These are phyloP conservation scores for Sebastes vulpes DNA, from an alignment of 2,797 vertebrate species.

Conservation along the genomic window DNA sequence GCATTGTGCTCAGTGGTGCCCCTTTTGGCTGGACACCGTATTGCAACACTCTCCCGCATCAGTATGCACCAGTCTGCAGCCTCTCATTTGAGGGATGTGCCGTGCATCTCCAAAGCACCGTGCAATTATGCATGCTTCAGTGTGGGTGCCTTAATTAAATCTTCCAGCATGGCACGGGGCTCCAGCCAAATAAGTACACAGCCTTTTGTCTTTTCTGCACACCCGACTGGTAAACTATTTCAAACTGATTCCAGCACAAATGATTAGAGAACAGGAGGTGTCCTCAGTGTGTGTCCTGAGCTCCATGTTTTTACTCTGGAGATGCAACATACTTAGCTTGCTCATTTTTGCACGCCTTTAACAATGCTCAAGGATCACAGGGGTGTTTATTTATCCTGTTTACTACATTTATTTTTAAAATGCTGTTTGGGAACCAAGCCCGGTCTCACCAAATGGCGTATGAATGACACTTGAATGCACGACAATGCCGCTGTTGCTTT, in stretches of 20 bases:
- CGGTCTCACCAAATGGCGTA: too few relatives aligned
- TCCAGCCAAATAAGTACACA: conserved; percentile 20
- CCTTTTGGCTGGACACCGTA: background rate
- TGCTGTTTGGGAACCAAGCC: background rate
- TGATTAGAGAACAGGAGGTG: conserved; percentile 4
- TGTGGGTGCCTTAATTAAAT: conserved; percentile 66
- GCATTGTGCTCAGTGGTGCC: background rate
- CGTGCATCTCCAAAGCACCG: conserved; percentile 36
- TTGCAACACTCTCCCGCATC: conserved; percentile 9
- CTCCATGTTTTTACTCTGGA: background rate
- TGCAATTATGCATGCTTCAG: conserved; percentile 56
- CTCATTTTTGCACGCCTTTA: background rate
- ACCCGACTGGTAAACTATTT: conserved; percentile 4
- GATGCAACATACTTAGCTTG: background rate
- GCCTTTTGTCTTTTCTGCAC: conserved; percentile 4
- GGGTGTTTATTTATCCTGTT: background rate
- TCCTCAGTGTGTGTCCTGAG: background rate
- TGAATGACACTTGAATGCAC: too few relatives aligned
- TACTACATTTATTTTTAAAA: background rate
- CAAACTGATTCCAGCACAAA: conserved; percentile 3
- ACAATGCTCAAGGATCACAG: background rate
- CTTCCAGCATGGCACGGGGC: conserved; percentile 20
- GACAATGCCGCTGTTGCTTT: too few relatives aligned
- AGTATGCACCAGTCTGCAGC: conserved; percentile 33
- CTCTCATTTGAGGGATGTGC: conserved; percentile 42